phyloP scores from a whole-genome alignment of 2,113 vertebrate species.

The Urocitellus parryii region DNA sequence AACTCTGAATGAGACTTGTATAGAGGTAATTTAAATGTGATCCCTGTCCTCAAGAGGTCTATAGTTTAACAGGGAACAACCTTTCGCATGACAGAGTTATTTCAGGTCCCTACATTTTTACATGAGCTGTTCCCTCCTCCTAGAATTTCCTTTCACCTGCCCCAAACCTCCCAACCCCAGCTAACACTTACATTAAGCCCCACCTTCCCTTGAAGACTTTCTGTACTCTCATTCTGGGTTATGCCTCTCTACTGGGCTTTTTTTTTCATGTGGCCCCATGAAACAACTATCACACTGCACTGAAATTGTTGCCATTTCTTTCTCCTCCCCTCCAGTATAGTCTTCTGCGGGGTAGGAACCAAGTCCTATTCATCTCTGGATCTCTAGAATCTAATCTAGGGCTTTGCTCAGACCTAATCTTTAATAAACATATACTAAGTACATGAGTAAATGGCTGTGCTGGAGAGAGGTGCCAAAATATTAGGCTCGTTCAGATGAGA shows the following conservation, averaged over 20 bases:
- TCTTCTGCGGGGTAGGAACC: not conserved
- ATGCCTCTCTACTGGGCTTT: slow-evolving; percentile 68
- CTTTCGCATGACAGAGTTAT: slow-evolving; percentile 54
- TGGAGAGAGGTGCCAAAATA: slow-evolving; percentile 4
- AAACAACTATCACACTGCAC: slow-evolving; percentile 47
- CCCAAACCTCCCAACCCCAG: not conserved
- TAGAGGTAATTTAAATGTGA: slow-evolving; percentile 15
- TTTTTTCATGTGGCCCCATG: slow-evolving; percentile 34
- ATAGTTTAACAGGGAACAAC: slow-evolving; percentile 22
- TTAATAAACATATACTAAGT: slow-evolving; percentile 15
- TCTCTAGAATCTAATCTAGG: slow-evolving; percentile 16
- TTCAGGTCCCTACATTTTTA: slow-evolving; percentile 52
- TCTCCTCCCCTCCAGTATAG: slow-evolving; percentile 21
- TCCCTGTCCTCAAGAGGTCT: slow-evolving; percentile 3
- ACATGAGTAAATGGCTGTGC: not conserved
- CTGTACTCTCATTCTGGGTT: slow-evolving; percentile 74
- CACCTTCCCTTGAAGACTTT: slow-evolving; percentile 66
- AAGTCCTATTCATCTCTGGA: slow-evolving; percentile 19
- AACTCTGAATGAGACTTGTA: slow-evolving; percentile 32
- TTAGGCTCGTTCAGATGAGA: not conserved
- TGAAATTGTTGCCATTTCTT: slow-evolving; percentile 39
- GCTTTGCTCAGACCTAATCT: not conserved
- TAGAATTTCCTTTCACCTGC: slow-evolving; percentile 60
- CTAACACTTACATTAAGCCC: slow-evolving; percentile 57
- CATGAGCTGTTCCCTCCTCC: slow-evolving; percentile 44